Evolutionary conservation across 1,140 invertebrate genomes (phyloP), one percentile per base, ranked within the genome.

Genomic region (Euura lappo): DNA sequence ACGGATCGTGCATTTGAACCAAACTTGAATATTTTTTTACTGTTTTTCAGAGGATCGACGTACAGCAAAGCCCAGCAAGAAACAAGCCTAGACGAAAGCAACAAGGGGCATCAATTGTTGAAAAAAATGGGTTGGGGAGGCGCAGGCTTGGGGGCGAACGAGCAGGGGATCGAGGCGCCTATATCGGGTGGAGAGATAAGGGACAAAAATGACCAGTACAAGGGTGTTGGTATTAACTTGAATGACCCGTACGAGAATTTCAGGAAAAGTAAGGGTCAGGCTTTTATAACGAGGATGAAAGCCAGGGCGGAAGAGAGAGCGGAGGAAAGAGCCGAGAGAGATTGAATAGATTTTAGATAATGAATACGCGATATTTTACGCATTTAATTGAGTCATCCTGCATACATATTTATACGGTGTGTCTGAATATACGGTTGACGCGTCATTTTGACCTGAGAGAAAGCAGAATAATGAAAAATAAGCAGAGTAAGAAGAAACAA

Each of bases 221-320:
- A 96, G 90, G 96, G 97, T 76, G 92, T 98, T 67, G 97, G 97
- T 64, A 92, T 96, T 72, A 96, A 94, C 83, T 88, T 97, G 73
- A 96, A 95, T 82, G 97, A 98, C 90, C 97, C 97, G 0, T 99
- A 98, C 84, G 98, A 99, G 88, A 97, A 96, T 83, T 99, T 98
- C 88, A 91, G 98, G 72, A 99, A 99, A 87, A 98, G 94, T 83
- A 98, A 98, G 89, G 96, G 96, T 68, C 95, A 97, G 80, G 96
- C 96, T 67, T 99, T 98, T 88, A 98, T 98, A 72, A 96, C 96
- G 71, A 90, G 97, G 80, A 99, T 99, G 97, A 96, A 96, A 85
- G 95, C 96, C 43, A 90, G 97, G 83, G 95, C 95, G 13, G 93
- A 98, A 77, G 95, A 97, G 82, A 88, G 93, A 73, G 91, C 92